Conservation (phyloP, 2,888 invertebrate species). For the Nysson spinosus region DNA sequence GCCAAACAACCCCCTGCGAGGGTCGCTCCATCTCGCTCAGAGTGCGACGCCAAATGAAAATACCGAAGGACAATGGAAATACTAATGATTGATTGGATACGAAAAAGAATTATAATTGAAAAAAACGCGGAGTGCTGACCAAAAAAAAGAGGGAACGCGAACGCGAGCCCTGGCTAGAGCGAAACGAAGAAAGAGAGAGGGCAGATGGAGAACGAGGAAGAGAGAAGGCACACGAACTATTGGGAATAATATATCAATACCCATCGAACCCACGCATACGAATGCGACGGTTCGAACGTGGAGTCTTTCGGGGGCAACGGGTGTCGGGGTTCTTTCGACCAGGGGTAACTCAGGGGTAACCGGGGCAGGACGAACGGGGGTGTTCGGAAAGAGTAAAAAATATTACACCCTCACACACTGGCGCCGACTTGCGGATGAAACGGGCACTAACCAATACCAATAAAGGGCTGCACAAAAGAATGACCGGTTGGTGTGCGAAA, state of each 20-base stretch:
- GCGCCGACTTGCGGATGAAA: slow-evolving; percentile 70
- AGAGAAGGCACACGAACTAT: slow-evolving; percentile 74
- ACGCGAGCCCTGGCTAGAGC: not conserved
- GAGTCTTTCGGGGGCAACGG: slow-evolving; percentile 52
- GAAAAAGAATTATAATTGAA: slow-evolving; percentile 78
- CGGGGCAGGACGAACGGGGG: slow-evolving; percentile 50
- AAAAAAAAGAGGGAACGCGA: slow-evolving; percentile 53
- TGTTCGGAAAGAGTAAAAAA: slow-evolving; percentile 74
- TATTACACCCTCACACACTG: slow-evolving; percentile 74
- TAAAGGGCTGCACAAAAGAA: slow-evolving; percentile 71
- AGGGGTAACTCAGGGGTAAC: slow-evolving; percentile 39
- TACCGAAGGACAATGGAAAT: slow-evolving; percentile 78
- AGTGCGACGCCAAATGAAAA: slow-evolving; percentile 76
- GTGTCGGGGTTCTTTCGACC: slow-evolving; percentile 45
- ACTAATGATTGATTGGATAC: slow-evolving; percentile 78
- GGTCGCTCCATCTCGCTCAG: slow-evolving; percentile 59
- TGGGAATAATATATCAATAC: slow-evolving; percentile 78
- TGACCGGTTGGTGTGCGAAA: slow-evolving; percentile 67
- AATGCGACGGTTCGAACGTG: slow-evolving; percentile 69
- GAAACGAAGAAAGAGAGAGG: slow-evolving; percentile 4
- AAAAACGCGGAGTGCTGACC: slow-evolving; percentile 74
- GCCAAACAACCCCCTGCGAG: slow-evolving; percentile 26
- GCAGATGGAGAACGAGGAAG: slow-evolving; percentile 18
- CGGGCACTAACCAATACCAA: slow-evolving; percentile 74
- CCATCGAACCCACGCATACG: slow-evolving; percentile 77